Evolutionary conservation across 2,888 invertebrate genomes (phyloP).

Genomic region (Platypus cylindrus): DNA sequence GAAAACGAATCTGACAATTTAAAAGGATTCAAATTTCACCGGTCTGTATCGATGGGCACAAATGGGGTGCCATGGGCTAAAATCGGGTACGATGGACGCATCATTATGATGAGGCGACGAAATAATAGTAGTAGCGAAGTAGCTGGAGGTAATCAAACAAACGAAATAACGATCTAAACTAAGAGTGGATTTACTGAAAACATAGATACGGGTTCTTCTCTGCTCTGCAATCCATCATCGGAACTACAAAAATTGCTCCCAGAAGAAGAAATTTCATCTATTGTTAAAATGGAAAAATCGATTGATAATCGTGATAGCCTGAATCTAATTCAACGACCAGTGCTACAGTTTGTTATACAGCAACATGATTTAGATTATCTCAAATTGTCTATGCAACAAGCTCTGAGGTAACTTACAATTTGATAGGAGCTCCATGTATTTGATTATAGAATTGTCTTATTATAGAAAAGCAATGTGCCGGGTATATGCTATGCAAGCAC

Average conservation of each 20-base stretch:
- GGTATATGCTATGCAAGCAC: constrained; percentile 82
- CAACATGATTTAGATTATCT: constrained; percentile 76
- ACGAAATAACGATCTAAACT: background rate
- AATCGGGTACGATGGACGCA: constrained; percentile 44
- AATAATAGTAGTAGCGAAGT: constrained; percentile 61
- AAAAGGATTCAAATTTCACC: constrained; percentile 56
- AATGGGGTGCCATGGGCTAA: constrained; percentile 47
- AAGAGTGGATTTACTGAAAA: background rate
- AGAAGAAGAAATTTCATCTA: constrained; percentile 44
- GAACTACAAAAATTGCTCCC: constrained; percentile 71
- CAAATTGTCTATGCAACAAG: constrained; percentile 77
- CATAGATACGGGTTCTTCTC: constrained; percentile 60
- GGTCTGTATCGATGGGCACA: constrained; percentile 79
- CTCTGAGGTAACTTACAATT: constrained; percentile 45
- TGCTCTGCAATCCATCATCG: constrained; percentile 81
- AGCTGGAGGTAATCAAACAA: constrained; percentile 32
- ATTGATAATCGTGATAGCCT: constrained; percentile 32
- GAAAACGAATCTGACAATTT: constrained; percentile 41
- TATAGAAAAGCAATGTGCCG: constrained; percentile 59
- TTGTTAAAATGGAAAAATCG: constrained; percentile 31
- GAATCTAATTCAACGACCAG: constrained; percentile 62
- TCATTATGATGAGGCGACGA: constrained; percentile 49
- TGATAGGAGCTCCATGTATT: background rate
- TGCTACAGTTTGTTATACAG: constrained; percentile 75
- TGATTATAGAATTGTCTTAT: constrained; percentile 3